A percentile compares a stretch with the other conserved stretches of the same genome.
These are phyloP conservation scores for Salvator merianae DNA, from an alignment of 2,113 vertebrate species.

Conservation along the genomic window DNA sequence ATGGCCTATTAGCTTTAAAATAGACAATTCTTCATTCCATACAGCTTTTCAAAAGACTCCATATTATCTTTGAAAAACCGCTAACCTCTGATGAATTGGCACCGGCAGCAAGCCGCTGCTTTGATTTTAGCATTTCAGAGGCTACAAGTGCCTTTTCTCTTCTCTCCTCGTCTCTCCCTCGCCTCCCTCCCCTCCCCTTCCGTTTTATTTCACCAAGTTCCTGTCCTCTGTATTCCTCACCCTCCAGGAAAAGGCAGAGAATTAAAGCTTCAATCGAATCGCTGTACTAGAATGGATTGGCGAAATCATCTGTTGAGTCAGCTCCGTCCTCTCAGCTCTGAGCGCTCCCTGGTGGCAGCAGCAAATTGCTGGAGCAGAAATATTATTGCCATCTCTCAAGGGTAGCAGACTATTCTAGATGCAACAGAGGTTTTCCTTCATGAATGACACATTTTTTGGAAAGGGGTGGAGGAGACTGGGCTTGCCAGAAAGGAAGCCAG, in stretches of 20 bases:
- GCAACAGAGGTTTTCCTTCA: neutral
- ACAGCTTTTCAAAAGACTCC: neutral
- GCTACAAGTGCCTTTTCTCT: neutral
- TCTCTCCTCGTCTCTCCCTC: neutral
- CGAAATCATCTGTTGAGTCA: conserved; percentile 6
- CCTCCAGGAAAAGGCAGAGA: conserved; percentile 17
- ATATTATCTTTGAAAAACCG: neutral
- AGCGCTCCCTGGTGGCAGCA: neutral
- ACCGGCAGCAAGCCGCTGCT: neutral
- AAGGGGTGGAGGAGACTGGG: too few species aligned
- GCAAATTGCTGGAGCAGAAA: neutral
- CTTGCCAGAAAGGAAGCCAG: neutral
- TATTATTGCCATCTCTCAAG: neutral
- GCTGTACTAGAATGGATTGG: neutral
- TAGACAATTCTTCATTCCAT: conserved; percentile 29
- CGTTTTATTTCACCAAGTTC: neutral
- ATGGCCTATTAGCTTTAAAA: conserved; percentile 49
- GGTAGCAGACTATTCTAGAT: neutral
- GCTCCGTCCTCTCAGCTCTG: neutral
- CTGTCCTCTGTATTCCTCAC: neutral
- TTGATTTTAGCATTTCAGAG: neutral
- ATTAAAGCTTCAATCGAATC: conserved; percentile 21
- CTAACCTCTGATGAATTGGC: conserved; percentile 1
- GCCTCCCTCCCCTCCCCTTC: neutral
- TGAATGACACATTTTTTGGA: neutral